phyloP scores from a whole-genome alignment of 2,888 invertebrate species.

The Ochropleura leucogaster region DNA sequence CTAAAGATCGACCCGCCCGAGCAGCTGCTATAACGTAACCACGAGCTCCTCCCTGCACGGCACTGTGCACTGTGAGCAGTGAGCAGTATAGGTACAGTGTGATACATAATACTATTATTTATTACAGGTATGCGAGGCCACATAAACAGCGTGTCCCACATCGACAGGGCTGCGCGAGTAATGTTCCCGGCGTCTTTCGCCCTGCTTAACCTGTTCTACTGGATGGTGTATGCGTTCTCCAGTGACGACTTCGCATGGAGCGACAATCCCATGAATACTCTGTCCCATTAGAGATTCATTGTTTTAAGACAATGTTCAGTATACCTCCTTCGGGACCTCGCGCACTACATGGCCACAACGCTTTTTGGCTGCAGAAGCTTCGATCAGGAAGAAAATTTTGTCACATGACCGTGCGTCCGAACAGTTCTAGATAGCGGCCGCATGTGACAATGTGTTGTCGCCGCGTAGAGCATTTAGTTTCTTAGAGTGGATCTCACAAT shows the following conservation, averaged over 20 bases:
- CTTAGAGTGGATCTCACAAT: background rate
- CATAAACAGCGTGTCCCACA: conserved; percentile 96
- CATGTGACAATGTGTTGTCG: too few species aligned
- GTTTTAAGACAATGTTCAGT: background rate
- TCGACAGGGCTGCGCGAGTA: conserved; percentile 95
- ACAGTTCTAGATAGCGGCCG: too few species aligned
- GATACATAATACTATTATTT: background rate
- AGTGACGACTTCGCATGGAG: conserved; percentile 94
- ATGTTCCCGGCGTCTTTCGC: conserved; percentile 96
- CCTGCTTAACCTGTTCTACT: conserved; percentile 96
- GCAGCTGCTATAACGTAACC: too few species aligned
- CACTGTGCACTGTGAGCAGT: too few species aligned
- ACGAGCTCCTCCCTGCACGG: too few species aligned
- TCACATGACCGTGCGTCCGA: too few species aligned
- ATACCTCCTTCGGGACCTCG: background rate
- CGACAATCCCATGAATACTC: conserved; percentile 91
- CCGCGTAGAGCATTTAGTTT: too few species aligned
- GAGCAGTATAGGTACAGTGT: too few species aligned
- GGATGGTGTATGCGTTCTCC: conserved; percentile 95
- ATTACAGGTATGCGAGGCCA: conserved; percentile 90
- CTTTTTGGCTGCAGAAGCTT: too few species aligned
- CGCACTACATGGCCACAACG: too few species aligned
- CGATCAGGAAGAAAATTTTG: too few species aligned
- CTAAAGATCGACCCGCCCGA: too few species aligned
- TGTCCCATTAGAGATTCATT: conserved; percentile 82